These are phyloP conservation scores for Drosophila truncata DNA, from an alignment of 1,140 invertebrate species.

Conservation along the genomic window DNA sequence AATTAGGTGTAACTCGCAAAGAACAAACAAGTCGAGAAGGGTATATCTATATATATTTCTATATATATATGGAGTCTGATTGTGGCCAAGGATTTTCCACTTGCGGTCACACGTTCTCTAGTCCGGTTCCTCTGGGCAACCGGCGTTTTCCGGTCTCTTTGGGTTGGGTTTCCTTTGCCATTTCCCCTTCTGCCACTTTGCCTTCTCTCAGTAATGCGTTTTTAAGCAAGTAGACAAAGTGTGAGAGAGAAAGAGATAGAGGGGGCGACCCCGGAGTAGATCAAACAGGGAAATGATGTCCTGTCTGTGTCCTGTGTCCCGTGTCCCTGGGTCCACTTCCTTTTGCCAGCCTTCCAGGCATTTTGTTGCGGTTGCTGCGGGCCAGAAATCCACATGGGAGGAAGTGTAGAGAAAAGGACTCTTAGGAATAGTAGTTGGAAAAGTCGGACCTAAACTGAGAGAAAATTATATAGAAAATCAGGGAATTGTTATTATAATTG, in stretches of 20 bases:
- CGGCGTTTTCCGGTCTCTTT: slow-evolving; percentile 16
- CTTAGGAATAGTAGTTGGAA: neutral
- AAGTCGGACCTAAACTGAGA: neutral
- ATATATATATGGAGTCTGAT: slow-evolving; percentile 43
- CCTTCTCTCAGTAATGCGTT: slow-evolving; percentile 57
- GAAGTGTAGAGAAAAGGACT: slow-evolving; percentile 8
- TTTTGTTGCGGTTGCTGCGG: slow-evolving; percentile 49
- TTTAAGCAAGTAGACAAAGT: slow-evolving; percentile 60
- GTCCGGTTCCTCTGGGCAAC: neutral
- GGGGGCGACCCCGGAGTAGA: slow-evolving; percentile 36
- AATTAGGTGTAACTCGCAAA: slow-evolving; percentile 5
- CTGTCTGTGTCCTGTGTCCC: slow-evolving; percentile 34
- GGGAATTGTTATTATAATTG: no score
- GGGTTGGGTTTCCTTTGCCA: slow-evolving; percentile 30
- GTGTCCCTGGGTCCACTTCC: slow-evolving; percentile 10
- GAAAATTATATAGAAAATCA: neutral
- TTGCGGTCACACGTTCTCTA: slow-evolving; percentile 62
- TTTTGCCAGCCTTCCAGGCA: slow-evolving; percentile 43
- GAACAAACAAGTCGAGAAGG: slow-evolving; percentile 9
- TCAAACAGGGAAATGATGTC: slow-evolving; percentile 63
- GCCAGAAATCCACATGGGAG: slow-evolving; percentile 32
- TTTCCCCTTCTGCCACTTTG: slow-evolving; percentile 12
- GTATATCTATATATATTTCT: neutral
- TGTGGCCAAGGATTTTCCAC: slow-evolving; percentile 64
- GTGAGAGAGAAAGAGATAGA: no score